These are phyloP conservation scores for Hepsetus odoe DNA, from an alignment of 2,113 vertebrate genomes.

Conservation along the genomic window DNA sequence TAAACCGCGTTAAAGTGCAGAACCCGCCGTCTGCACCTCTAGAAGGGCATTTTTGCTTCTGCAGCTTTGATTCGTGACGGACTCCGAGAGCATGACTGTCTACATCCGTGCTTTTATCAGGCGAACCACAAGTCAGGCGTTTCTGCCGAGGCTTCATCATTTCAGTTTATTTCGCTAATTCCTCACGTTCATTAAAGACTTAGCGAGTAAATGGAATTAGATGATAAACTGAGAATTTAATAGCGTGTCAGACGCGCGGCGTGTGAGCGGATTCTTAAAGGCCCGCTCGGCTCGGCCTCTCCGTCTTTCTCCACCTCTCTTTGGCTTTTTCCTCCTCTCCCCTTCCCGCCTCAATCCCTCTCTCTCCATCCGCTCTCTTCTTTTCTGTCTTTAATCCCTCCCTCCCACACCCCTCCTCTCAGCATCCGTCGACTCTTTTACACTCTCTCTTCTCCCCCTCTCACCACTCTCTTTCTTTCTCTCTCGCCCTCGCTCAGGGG, in stretches of 20 bases:
- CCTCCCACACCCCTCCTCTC: background rate
- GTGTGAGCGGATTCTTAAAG: background rate
- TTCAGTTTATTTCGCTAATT: conserved; percentile 15
- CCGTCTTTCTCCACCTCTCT: background rate
- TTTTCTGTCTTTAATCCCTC: background rate
- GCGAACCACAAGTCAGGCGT: background rate
- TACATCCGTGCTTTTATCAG: background rate
- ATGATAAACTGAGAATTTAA: conserved; percentile 36
- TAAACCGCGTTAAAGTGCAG: too few relatives aligned
- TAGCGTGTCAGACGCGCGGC: background rate
- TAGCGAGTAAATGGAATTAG: conserved; percentile 35
- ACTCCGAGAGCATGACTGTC: background rate
- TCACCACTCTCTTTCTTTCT: conserved; percentile 3
- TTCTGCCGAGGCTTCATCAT: background rate
- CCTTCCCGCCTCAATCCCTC: background rate
- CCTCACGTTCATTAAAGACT: conserved; percentile 19
- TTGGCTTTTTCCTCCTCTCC: background rate
- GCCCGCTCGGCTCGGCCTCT: background rate
- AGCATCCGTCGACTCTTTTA: background rate
- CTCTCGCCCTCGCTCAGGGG: background rate
- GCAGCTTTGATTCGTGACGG: too few relatives aligned
- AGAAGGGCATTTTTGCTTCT: too few relatives aligned
- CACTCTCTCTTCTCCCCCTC: background rate
- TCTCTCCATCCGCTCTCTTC: background rate
- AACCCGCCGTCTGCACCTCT: too few relatives aligned